These are phyloP conservation scores for Penelope pileata DNA, from an alignment of 2,113 vertebrate genomes.

Conservation along the genomic window DNA sequence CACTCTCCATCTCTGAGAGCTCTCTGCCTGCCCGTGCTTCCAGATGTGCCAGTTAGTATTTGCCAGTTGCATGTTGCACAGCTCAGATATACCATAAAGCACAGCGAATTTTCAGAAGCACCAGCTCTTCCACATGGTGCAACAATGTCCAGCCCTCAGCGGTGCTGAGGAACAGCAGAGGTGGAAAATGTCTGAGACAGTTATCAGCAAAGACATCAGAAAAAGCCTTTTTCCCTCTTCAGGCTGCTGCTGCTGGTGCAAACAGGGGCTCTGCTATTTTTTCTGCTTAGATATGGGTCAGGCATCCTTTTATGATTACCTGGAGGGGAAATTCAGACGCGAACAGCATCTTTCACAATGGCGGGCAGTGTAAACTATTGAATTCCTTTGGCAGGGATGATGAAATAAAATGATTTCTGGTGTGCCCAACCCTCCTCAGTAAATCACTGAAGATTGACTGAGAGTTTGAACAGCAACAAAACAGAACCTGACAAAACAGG, in stretches of 20 bases:
- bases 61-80: background rate
- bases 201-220: background rate
- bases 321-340: constrained; percentile 39
- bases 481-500: background rate
- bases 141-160: background rate
- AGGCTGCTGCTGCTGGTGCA: background rate
- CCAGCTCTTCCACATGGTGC: background rate
- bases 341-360: constrained; percentile 38
- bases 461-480: background rate
- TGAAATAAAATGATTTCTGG: constrained; percentile 49
- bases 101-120: background rate
- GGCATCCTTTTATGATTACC: constrained; percentile 5
- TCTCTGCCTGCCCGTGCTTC: background rate
- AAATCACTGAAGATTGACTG: constrained; percentile 16
- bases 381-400: constrained; percentile 9
- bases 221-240: background rate
- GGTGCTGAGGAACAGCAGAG: background rate
- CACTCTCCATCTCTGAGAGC: background rate
- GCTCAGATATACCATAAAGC: background rate
- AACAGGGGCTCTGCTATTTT: background rate
- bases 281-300: background rate
- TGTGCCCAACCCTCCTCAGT: background rate
- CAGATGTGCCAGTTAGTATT: background rate
- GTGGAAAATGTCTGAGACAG: background rate
- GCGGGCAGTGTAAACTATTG: constrained; percentile 26